A percentile compares a stretch with the other conserved stretches of the same genome.
Evolutionary conservation across 2,113 vertebrate genomes (phyloP).

Genomic region (Cnemophilus loriae): DNA sequence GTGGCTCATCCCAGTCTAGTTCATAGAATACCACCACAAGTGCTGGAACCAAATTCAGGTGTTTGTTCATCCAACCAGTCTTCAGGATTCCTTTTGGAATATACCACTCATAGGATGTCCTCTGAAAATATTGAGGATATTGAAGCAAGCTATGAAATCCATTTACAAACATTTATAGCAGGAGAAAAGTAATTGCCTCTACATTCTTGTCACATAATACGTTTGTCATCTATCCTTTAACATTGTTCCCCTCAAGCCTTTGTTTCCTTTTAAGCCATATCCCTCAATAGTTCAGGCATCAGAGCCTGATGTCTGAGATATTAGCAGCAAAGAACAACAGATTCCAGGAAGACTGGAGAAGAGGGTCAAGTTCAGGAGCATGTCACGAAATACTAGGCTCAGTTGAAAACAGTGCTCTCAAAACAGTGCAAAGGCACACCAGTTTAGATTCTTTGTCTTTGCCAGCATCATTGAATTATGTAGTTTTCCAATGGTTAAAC

Average conservation of each 20-base stretch:
- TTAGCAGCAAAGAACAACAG: neutral
- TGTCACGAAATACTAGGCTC: neutral
- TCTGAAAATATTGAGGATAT: conserved; percentile 69
- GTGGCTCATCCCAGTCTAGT: conserved; percentile 95
- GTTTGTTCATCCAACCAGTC: conserved; percentile 99
- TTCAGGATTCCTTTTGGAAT: conserved; percentile 98
- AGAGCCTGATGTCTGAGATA: neutral
- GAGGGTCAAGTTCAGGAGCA: neutral
- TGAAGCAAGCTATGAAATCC: neutral
- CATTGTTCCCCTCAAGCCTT: neutral
- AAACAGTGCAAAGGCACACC: neutral
- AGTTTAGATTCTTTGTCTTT: neutral
- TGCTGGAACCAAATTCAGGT: conserved; percentile 93
- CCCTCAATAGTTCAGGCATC: neutral
- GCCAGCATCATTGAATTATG: neutral
- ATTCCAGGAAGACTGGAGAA: neutral
- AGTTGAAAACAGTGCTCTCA: neutral
- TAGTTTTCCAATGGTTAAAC: neutral
- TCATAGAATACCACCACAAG: conserved; percentile 97
- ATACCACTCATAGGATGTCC: conserved; percentile 97
- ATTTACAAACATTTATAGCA: neutral
- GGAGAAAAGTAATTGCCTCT: neutral
- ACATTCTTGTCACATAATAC: neutral
- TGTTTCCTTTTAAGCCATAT: neutral
- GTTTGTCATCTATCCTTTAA: neutral